Percentiles rank a stretch among this genome's conserved stretches.
Evolutionary conservation across 2,797 vertebrate species (phyloP).

Genomic region (Aplochiton taeniatus): DNA sequence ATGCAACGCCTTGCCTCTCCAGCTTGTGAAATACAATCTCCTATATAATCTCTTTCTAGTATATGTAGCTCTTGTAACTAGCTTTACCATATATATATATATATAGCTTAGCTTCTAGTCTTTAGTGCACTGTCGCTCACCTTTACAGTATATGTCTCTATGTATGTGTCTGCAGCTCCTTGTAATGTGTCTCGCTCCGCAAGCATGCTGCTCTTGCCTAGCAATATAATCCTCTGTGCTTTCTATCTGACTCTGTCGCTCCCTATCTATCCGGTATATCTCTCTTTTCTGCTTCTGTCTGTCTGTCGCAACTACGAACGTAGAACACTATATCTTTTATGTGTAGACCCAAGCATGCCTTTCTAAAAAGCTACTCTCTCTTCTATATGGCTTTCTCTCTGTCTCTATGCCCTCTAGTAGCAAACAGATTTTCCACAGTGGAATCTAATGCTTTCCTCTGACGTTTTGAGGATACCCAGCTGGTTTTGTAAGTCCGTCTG

Average conservation of each 20-base stretch:
- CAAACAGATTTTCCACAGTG: conserved; percentile 47
- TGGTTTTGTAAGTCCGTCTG: conserved; percentile 41
- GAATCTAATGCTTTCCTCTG: conserved; percentile 40
- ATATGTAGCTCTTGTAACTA: conserved; percentile 71
- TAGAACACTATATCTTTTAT: conserved; percentile 59
- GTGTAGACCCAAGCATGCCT: conserved; percentile 76
- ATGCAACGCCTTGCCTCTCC: conserved; percentile 75
- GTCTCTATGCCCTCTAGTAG: conserved; percentile 61
- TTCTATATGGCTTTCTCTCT: conserved; percentile 62
- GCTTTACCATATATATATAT: conserved; percentile 66
- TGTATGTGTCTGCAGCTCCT: conserved; percentile 60
- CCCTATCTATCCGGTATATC: conserved; percentile 62
- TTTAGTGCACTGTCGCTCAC: conserved; percentile 76
- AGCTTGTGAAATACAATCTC: conserved; percentile 69
- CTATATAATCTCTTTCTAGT: conserved; percentile 56
- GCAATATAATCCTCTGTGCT: conserved; percentile 59
- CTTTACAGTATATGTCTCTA: conserved; percentile 70
- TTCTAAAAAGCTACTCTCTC: conserved; percentile 61
- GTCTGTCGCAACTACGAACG: conserved; percentile 66
- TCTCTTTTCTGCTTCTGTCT: conserved; percentile 58
- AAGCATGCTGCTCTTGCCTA: conserved; percentile 75
- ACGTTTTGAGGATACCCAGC: conserved; percentile 55
- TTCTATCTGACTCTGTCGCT: conserved; percentile 35
- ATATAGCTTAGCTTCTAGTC: conserved; percentile 74
- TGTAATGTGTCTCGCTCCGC: conserved; percentile 67